Conservation (phyloP, 1,140 invertebrate genomes). For the Andrena cerasifolii region DNA sequence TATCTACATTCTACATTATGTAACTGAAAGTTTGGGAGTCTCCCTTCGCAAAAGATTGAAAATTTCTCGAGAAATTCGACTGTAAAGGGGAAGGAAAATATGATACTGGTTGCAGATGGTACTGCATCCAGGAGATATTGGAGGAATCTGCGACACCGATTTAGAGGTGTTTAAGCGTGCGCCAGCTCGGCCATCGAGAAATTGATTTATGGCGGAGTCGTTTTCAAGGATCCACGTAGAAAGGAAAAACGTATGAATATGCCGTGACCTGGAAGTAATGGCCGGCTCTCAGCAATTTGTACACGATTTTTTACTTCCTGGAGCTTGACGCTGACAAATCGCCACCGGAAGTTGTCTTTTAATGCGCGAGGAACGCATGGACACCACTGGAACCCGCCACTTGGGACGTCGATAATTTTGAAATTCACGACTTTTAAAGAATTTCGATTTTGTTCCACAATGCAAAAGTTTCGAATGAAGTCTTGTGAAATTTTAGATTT, state of each 20-base stretch:
- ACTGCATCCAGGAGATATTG: background rate
- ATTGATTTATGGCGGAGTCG: background rate
- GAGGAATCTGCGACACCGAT: background rate
- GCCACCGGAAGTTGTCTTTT: background rate
- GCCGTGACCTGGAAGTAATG: slow-evolving; percentile 13
- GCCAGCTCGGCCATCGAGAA: too few relatives aligned
- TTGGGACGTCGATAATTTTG: too few relatives aligned
- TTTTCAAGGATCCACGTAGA: background rate
- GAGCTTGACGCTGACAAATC: slow-evolving; percentile 9
- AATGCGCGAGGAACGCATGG: background rate
- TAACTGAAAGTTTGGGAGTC: too few relatives aligned
- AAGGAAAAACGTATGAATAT: slow-evolving; percentile 12
- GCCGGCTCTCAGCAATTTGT: background rate
- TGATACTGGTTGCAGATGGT: too few relatives aligned
- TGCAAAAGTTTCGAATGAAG: too few relatives aligned
- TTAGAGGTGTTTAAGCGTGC: slow-evolving; percentile 1
- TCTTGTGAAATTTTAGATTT: too few relatives aligned
- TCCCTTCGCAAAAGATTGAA: background rate
- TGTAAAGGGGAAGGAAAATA: background rate
- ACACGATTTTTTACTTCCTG: slow-evolving; percentile 4
- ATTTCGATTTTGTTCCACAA: too few relatives aligned
- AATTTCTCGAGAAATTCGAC: background rate
- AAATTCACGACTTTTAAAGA: too few relatives aligned
- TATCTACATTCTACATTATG: too few relatives aligned
- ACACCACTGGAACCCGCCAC: too few relatives aligned